Base-by-base conservation (phyloP, 2,888 invertebrate species). In the Meliscaeva auricollis region DNA sequence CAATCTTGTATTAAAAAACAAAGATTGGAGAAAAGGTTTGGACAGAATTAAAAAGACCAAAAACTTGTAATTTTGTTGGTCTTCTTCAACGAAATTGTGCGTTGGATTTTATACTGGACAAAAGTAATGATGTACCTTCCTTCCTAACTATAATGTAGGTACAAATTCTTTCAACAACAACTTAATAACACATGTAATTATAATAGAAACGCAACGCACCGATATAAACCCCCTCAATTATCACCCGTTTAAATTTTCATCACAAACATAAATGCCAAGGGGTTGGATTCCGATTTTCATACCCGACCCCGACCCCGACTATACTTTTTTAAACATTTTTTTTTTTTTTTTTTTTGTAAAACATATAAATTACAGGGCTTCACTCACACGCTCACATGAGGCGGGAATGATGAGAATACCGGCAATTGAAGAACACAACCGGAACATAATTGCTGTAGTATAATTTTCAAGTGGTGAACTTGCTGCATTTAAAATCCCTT, bases 191-290 rank as follows among this genome's bases (percentile, higher is more conserved):
- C 76, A 80, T 80, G 73, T 80, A 76, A 85, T 72, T 76, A 85
- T 72, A 80, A 70, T 68, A 64, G 44, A 46, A 64, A 32, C 13
- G 30, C 64, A 64, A 26, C 41, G 54, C 48, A 74, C 54, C 56
- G 32, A 68, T 62, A 68, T 32, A 69, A 54, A 76, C 80, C 80
- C 76, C 80, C 76, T 80, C 72, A 80, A 85, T 85, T 85, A 85
- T 85, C 84, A 68, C 76, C 84, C 72, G 76, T 85, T 85, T 80
- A 85, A 75, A 76, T 80, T 85, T 85, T 85, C 80, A 80, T 73
- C 72, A 60, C 68, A 44, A 68, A 68, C 32, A 76, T 69, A 84
- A 68, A 73, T 41, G 70, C 17, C 38, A 26, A 74, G 78, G 78
- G 82, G 77, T 64, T 68, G 20, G 48, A 52, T 52, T 52, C 9